Percentiles rank a stretch among this genome's conserved stretches.
phyloP scores from a whole-genome alignment of 2,888 invertebrate species.

The Branchellion lobata region DNA sequence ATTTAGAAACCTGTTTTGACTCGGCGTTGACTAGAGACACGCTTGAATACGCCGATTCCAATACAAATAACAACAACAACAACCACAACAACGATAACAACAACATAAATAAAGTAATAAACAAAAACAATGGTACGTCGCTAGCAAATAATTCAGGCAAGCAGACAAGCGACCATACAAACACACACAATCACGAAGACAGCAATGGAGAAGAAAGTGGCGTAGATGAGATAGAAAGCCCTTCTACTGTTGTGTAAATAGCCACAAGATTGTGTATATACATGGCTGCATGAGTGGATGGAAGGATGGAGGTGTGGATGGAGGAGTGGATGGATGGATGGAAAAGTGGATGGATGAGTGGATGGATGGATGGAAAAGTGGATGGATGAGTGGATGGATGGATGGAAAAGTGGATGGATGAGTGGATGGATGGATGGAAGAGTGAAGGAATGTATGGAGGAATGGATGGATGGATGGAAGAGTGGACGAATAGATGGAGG shows the following conservation, averaged over 20 bases:
- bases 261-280: neutral
- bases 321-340: neutral
- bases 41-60: neutral
- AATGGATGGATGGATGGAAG: too few species aligned
- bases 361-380: neutral
- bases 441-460: too few species aligned
- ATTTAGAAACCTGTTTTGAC: neutral
- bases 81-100: neutral
- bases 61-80: conserved; percentile 1
- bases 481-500: too few species aligned
- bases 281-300: too few species aligned
- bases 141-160: neutral
- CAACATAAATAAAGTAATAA: neutral
- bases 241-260: conserved; percentile 35
- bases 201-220: too few species aligned
- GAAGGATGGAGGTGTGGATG: neutral
- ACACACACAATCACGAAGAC: too few species aligned
- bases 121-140: neutral
- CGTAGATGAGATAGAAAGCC: too few species aligned
- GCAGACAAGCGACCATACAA: too few species aligned
- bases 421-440: too few species aligned
- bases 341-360: neutral
- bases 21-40: neutral
- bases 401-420: neutral
- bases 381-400: conserved; percentile 8